Base-by-base conservation (phyloP, 2,888 invertebrate genomes). In the Gnatocerus cornutus region DNA sequence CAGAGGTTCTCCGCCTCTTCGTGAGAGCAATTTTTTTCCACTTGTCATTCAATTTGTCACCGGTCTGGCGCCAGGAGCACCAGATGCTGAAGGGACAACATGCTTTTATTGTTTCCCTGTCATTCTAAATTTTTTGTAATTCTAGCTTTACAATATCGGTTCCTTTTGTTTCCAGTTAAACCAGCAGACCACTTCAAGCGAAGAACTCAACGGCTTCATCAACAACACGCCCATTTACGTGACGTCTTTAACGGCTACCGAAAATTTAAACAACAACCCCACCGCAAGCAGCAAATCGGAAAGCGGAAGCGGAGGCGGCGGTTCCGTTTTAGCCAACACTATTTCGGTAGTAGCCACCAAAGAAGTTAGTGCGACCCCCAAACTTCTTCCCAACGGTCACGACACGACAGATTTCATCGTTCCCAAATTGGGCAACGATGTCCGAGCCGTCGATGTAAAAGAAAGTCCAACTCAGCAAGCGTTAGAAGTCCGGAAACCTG, bases 191-290 rank as follows among this genome's bases (percentile, higher is more conserved):
- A 83, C 85, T 74, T 77, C 84, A 81, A 85, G 86, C 75, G 89
- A 88, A 80, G 93, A 93, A 78, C 86, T 93, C 74, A 94, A 93
- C 89, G 94, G 93, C 70, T 91, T 94, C 82, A 93, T 93, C 80
- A 93, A 92, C 82, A 92, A 91, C 82, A 92, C 93, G 66, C 92
- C 93, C 65, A 93, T 94, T 76, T 94, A 94, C 88, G 93, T 94
- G 76, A 94, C 93, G 73, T 93, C 93, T 75, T 90, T 92, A 77
- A 86, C 85, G 81, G 87, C 85, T 84, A 87, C 83, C 81, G 87
- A 83, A 85, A 87, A 79, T 84, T 84, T 83, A 84, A 83, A 86
- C 86, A 84, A 87, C 87, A 80, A 85, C 84, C 84, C 86, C 86
- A 80, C 86, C 85, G 82, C 75, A 79, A 80, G 79, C 78, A 80